Evolutionary conservation across 2,888 invertebrate species (phyloP).

Genomic region (Vesta saturnalis): DNA sequence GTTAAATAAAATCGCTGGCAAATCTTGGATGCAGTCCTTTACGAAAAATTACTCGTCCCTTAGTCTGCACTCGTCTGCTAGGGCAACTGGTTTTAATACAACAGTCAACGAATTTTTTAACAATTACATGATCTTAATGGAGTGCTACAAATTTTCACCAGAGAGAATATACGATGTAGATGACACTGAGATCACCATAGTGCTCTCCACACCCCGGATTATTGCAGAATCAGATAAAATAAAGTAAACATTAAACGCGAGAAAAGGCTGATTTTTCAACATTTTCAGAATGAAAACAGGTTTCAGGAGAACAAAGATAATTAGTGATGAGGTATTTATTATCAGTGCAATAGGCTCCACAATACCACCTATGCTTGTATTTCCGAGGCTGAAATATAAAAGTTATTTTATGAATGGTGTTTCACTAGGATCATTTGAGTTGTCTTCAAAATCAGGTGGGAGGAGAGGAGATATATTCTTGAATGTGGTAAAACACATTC

Average conservation of each 20-base stretch:
- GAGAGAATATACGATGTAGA: not conserved
- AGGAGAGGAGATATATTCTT: no score
- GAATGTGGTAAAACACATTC: slow-evolving; percentile 12
- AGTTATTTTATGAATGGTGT: no score
- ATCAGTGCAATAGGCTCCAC: not conserved
- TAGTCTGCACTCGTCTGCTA: not conserved
- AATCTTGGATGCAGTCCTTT: slow-evolving; percentile 13
- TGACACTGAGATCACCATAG: not conserved
- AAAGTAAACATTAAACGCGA: not conserved
- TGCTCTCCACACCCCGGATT: no score
- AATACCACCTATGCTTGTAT: no score
- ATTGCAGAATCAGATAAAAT: not conserved
- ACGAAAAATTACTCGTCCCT: slow-evolving; percentile 9
- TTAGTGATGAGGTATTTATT: no score
- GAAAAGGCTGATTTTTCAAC: no score
- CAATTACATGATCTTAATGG: not conserved
- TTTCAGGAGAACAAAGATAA: no score
- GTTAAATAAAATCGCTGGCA: slow-evolving; percentile 12
- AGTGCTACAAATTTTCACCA: no score
- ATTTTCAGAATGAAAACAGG: not conserved
- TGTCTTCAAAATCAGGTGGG: no score
- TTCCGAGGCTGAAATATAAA: no score
- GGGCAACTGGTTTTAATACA: not conserved
- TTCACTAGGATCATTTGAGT: no score
- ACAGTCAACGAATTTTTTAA: not conserved